Evolutionary conservation across 2,888 invertebrate genomes (phyloP).

Genomic region (Arrhopalites spinosus): DNA sequence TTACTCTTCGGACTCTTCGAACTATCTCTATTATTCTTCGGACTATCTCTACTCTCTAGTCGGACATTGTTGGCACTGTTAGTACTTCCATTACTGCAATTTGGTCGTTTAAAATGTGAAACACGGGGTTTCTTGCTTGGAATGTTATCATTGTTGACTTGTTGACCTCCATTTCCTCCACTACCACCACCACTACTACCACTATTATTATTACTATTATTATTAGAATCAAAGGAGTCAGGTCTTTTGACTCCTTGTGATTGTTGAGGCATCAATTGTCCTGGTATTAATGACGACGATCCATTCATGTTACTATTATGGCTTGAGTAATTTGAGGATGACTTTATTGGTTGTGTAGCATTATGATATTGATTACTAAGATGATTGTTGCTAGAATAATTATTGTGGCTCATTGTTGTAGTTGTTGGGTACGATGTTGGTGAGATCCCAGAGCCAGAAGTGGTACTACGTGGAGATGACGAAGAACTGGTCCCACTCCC

Average conservation of each 20-base stretch:
- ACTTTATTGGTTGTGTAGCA: constrained; percentile 46
- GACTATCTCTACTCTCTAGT: constrained; percentile 38
- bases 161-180: not conserved
- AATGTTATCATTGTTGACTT: constrained; percentile 60
- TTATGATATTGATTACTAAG: constrained; percentile 58
- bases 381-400: constrained; percentile 65
- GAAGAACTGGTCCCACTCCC: constrained; percentile 59
- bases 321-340: constrained; percentile 39
- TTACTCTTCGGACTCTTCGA: too few relatives aligned
- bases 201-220: constrained; percentile 25
- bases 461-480: constrained; percentile 74
- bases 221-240: constrained; percentile 15
- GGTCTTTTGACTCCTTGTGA: constrained; percentile 27
- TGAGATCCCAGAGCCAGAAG: constrained; percentile 66
- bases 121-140: constrained; percentile 81
- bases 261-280: not conserved
- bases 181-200: constrained; percentile 18
- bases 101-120: constrained; percentile 76
- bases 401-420: constrained; percentile 57
- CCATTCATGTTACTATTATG: constrained; percentile 39
- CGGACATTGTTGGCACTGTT: constrained; percentile 33
- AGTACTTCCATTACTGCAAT: constrained; percentile 50
- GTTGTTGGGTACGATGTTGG: constrained; percentile 66
- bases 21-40: too few relatives aligned
- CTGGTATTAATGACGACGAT: constrained; percentile 32